Evolutionary conservation across 2,113 vertebrate genomes (phyloP).

Genomic region (Probosciger aterrimus): DNA sequence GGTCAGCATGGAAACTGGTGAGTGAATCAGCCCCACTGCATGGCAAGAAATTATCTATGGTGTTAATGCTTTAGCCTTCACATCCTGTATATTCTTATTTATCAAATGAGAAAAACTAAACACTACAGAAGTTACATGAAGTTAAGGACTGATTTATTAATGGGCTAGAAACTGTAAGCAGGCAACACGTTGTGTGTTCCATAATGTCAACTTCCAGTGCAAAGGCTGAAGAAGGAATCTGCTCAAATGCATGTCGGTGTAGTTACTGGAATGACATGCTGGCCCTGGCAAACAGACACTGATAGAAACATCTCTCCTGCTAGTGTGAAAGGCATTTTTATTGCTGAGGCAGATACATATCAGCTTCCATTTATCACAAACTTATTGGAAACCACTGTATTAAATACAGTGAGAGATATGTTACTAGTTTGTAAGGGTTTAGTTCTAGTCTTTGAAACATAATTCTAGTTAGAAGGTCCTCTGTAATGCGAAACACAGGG

Average conservation of each 20-base stretch:
- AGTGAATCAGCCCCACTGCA: background rate
- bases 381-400: background rate
- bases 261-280: background rate
- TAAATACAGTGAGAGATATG: background rate
- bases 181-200: fast-evolving
- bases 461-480: background rate
- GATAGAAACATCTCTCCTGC: background rate
- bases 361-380: background rate
- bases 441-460: background rate
- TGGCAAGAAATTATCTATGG: too few relatives aligned
- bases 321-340: background rate
- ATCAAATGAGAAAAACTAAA: background rate
- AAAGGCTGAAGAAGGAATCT: background rate
- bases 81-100: background rate
- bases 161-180: background rate
- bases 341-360: background rate
- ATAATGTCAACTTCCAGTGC: background rate
- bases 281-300: background rate
- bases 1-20: background rate
- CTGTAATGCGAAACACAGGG: background rate
- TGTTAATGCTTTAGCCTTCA: background rate
- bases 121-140: background rate
- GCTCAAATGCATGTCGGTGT: background rate
- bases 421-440: background rate
- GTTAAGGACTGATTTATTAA: background rate